Conservation (phyloP, 2,113 vertebrate species). For the Telmatochromis brachygnathus region DNA sequence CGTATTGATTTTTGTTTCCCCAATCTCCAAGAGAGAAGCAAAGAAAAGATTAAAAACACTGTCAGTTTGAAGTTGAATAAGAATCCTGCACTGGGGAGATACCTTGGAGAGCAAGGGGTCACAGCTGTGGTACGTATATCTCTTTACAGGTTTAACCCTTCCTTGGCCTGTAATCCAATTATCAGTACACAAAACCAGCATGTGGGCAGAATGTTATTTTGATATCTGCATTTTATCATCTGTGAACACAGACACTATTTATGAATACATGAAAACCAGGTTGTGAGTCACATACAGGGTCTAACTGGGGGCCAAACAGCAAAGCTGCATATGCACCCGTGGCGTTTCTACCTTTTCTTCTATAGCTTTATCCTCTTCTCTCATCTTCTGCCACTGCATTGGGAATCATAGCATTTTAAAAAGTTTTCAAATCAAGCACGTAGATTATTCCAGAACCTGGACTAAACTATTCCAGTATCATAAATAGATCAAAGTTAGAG, state of each 20-base stretch:
- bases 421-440: not conserved
- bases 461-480: not conserved
- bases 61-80: slow-evolving; percentile 99
- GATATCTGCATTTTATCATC: not conserved
- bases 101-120: slow-evolving; percentile 58
- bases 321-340: not conserved
- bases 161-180: slow-evolving; percentile 2
- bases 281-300: not conserved
- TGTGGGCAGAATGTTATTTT: not conserved
- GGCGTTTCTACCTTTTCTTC: not conserved
- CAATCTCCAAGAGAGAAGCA: slow-evolving; percentile 95
- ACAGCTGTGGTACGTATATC: slow-evolving; percentile 46
- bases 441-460: not conserved
- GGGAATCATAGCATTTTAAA: not conserved
- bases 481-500: not conserved
- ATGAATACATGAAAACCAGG: not conserved
- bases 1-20: slow-evolving; percentile 97
- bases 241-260: not conserved
- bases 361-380: not conserved
- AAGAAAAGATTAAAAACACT: slow-evolving; percentile 99
- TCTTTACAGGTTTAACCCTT: slow-evolving; percentile 63
- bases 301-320: not conserved
- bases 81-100: slow-evolving; percentile 85
- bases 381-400: not conserved
- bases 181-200: not conserved